Percentiles rank a stretch among this genome's conserved stretches.
Evolutionary conservation across 2,797 vertebrate genomes (phyloP).

Genomic region (Macropodus opercularis): DNA sequence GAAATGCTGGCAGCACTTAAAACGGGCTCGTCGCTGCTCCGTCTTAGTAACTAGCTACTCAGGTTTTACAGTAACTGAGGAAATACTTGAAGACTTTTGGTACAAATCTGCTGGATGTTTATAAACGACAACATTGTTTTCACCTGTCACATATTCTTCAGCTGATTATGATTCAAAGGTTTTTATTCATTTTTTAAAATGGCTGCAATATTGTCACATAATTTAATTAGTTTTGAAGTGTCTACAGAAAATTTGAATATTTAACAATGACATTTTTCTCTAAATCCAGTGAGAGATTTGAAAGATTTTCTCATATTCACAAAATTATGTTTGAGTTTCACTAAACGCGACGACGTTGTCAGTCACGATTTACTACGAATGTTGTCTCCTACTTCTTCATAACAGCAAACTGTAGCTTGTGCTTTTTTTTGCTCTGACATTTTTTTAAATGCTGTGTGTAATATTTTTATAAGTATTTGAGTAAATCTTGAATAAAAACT

Average conservation of each 20-base stretch:
- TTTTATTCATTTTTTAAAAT: background rate
- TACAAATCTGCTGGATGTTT: slow-evolving; percentile 11
- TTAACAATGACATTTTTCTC: background rate
- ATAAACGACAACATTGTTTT: slow-evolving; percentile 4
- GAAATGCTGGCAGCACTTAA: no score
- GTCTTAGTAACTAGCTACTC: slow-evolving; percentile 30
- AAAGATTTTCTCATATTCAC: slow-evolving; percentile 1
- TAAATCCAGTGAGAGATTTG: slow-evolving; percentile 28
- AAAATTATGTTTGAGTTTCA: background rate
- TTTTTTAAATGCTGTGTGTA: slow-evolving; percentile 37
- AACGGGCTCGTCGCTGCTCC: slow-evolving; percentile 3
- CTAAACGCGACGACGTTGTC: background rate
- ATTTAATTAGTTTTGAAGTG: slow-evolving; percentile 13
- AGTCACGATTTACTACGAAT: background rate
- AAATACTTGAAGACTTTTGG: slow-evolving; percentile 68
- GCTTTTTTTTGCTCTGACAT: slow-evolving; percentile 14
- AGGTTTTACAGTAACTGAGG: slow-evolving; percentile 33
- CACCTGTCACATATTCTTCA: background rate
- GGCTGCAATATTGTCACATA: background rate
- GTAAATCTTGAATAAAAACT: slow-evolving; percentile 5
- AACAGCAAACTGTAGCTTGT: slow-evolving; percentile 1
- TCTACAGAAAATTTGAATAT: background rate
- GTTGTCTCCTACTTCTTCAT: slow-evolving; percentile 5
- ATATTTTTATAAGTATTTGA: slow-evolving; percentile 28
- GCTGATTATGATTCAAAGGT: background rate